phyloP scores from a whole-genome alignment of 1,140 invertebrate species.

The Hyphantria cunea region DNA sequence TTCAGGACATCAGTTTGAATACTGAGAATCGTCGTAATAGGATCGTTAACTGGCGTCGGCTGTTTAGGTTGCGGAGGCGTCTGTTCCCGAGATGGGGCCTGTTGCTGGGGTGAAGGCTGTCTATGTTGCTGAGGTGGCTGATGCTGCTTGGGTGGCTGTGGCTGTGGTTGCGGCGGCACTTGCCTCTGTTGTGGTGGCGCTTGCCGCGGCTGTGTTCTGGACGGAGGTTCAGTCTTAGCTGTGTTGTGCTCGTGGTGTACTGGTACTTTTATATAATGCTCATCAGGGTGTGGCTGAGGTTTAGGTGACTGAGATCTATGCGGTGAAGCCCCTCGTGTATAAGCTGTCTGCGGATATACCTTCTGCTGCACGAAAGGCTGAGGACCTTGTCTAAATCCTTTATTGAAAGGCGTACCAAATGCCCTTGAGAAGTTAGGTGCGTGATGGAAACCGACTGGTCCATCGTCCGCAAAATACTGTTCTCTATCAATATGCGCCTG shows the following conservation, averaged over 20 bases:
- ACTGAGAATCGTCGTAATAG: slow-evolving; percentile 89
- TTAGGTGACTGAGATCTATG: slow-evolving; percentile 74
- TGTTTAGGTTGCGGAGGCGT: slow-evolving; percentile 43
- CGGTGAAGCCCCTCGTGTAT: slow-evolving; percentile 61
- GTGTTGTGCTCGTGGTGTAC: slow-evolving; percentile 60
- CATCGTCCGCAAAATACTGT: slow-evolving; percentile 71
- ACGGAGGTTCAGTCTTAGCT: slow-evolving; percentile 64
- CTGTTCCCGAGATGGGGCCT: slow-evolving; percentile 53
- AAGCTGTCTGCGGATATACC: slow-evolving; percentile 66
- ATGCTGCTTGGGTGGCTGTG: slow-evolving; percentile 46
- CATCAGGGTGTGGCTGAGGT: slow-evolving; percentile 70
- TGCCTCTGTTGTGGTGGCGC: slow-evolving; percentile 56
- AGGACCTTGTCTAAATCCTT: slow-evolving; percentile 63
- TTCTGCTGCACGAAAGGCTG: slow-evolving; percentile 72
- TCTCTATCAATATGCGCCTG: slow-evolving; percentile 70
- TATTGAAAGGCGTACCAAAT: slow-evolving; percentile 71
- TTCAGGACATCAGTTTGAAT: slow-evolving; percentile 92
- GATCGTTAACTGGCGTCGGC: slow-evolving; percentile 83
- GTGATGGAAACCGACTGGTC: slow-evolving; percentile 57
- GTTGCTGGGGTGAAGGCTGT: slow-evolving; percentile 58
- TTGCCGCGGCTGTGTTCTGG: slow-evolving; percentile 62
- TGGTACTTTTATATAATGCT: slow-evolving; percentile 64
- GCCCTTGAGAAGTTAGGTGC: slow-evolving; percentile 68
- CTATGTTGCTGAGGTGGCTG: slow-evolving; percentile 53
- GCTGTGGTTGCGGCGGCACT: slow-evolving; percentile 54